Percentiles rank a stretch among this genome's conserved stretches.
These are phyloP conservation scores for Cavia aperea DNA, from an alignment of 2,113 vertebrate genomes.

Conservation along the genomic window DNA sequence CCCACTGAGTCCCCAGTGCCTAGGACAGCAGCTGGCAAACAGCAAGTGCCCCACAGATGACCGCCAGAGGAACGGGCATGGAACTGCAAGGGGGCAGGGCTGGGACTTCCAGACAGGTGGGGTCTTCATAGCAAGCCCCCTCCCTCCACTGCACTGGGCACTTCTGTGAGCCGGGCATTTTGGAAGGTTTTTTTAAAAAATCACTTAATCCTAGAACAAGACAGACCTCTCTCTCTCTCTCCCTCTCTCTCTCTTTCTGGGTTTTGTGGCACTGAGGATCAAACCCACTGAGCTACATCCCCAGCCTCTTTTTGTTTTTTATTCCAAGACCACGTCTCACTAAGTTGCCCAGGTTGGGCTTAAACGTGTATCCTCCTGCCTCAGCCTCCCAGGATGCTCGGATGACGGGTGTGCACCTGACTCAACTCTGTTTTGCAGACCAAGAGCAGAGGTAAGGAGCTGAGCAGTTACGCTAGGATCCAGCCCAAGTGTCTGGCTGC, in stretches of 20 bases:
- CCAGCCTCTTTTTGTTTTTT: background rate
- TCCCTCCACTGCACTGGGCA: background rate
- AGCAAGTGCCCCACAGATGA: background rate
- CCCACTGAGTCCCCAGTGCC: background rate
- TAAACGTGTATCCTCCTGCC: background rate
- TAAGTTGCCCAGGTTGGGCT: background rate
- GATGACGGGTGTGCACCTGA: background rate
- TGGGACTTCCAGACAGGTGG: background rate
- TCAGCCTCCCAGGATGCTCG: background rate
- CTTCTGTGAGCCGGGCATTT: background rate
- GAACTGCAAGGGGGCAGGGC: background rate
- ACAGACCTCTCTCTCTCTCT: too few relatives aligned
- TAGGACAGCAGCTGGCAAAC: background rate
- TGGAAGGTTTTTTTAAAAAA: background rate
- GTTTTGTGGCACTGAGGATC: background rate
- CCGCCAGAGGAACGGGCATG: background rate
- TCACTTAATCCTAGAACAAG: background rate
- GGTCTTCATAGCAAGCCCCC: accelerated
- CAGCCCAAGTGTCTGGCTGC: background rate
- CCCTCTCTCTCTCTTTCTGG: too few relatives aligned
- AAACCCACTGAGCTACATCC: background rate
- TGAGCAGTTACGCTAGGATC: accelerated
- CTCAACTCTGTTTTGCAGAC: background rate
- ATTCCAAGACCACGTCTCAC: background rate
- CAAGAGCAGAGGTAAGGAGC: accelerated